Percentiles rank a stretch among this genome's conserved stretches.
These are phyloP conservation scores for Hormaphis cornu DNA, from an alignment of 1,140 invertebrate genomes.

Conservation along the genomic window DNA sequence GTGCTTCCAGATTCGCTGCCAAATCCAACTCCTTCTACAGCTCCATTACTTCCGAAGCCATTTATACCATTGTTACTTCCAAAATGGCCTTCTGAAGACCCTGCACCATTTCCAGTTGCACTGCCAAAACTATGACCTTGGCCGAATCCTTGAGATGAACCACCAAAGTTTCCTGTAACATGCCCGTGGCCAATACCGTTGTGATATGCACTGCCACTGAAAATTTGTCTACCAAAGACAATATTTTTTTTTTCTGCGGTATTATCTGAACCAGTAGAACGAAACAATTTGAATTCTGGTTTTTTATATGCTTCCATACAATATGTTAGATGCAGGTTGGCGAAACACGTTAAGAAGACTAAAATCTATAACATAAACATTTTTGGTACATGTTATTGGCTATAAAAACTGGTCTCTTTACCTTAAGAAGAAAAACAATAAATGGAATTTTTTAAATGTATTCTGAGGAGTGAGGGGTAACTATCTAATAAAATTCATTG, in stretches of 20 bases:
- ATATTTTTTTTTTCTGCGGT: background rate
- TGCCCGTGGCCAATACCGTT: background rate
- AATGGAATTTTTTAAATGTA: too few relatives aligned
- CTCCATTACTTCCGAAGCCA: background rate
- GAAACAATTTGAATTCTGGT: background rate
- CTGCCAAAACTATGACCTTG: background rate
- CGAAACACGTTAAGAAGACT: background rate
- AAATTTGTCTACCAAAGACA: background rate
- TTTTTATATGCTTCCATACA: background rate
- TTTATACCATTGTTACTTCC: background rate
- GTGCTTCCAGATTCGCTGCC: conserved; percentile 1
- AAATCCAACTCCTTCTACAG: background rate
- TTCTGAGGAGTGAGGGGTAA: too few relatives aligned
- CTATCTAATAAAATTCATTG: too few relatives aligned
- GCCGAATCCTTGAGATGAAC: background rate
- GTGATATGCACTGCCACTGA: background rate
- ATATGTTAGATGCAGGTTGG: background rate
- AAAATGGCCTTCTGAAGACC: background rate
- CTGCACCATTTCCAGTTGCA: background rate
- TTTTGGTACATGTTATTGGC: too few relatives aligned
- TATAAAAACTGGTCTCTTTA: too few relatives aligned
- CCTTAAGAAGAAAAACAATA: too few relatives aligned
- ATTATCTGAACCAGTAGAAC: background rate
- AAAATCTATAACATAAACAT: background rate
- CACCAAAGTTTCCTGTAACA: background rate